Evolutionary conservation across 2,113 vertebrate species (phyloP), one percentile per base, ranked within the genome.

Genomic region (Gracilinanus agilis): DNA sequence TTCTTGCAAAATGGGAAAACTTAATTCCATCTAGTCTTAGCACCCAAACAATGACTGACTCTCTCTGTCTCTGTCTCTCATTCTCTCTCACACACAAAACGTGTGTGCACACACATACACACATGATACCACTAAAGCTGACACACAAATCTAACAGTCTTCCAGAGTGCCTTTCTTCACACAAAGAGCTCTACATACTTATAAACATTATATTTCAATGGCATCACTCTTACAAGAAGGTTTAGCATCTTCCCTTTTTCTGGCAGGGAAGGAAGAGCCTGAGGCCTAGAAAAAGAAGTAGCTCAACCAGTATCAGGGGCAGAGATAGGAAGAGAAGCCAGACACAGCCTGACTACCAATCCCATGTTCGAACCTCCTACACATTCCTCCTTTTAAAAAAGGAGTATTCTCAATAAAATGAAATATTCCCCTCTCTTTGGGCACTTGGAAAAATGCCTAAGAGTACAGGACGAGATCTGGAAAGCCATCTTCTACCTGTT

Each of bases 401-500:
- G 88, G 89, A 34, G 55, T 40, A 9, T 44, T 44, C 89, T 44
- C 83, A 91, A 40, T 67, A 7, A 1, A 49, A 92, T 9, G n/a
- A 94, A 55, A 92, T 49, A 83, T 91, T 56, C 96, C 97, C 97
- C 94, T 91, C 95, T 96, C 95, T 94, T 88, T 90, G 40, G 96
- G 96, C 89, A 89, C 97, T 92, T 88, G 96, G 97, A 95, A 96
- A 96, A 23, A 0, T 96, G 96, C 96, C 97, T 96, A 96, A 95
- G 96, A 53, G 90, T 91, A 90, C 93, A 49, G 96, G 97, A 95
- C 97, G 95, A 93, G 97, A 94, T 94, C 95, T 96, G 97, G 96
- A 94, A 95, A 97, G 97, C 96, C 61, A 90, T 95, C 90, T 94
- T 90, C 98, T 99, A 99, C 99, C 99, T 99, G 99, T 89, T 99